Conservation (phyloP, 2,797 vertebrate species). For the Scomberomorus guttatus region DNA sequence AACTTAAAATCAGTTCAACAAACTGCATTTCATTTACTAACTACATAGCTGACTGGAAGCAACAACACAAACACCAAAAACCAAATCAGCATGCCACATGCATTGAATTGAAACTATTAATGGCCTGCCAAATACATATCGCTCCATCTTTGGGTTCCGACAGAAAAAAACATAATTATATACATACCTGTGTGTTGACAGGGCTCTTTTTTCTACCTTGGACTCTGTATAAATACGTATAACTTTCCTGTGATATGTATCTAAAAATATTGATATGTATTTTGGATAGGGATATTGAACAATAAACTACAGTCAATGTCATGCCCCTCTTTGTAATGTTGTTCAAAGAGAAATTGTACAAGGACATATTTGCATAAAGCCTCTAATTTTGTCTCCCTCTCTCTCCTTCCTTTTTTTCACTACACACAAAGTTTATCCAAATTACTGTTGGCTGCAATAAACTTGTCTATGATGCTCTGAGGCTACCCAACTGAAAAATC, state of each 20-base stretch:
- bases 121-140: not conserved
- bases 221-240: not conserved
- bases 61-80: not conserved
- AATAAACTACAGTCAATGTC: not conserved
- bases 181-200: slow-evolving; percentile 4
- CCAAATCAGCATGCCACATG: slow-evolving; percentile 22
- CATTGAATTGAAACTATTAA: not conserved
- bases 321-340: not conserved
- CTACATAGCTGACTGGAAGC: not conserved
- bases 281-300: not conserved
- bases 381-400: not conserved
- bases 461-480: not conserved
- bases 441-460: not conserved
- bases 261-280: not conserved
- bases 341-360: not conserved
- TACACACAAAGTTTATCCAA: not conserved
- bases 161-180: not conserved
- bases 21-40: not conserved
- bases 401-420: not conserved
- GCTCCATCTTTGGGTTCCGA: not conserved
- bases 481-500: not conserved
- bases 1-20: not conserved
- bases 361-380: slow-evolving; percentile 13
- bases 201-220: slow-evolving; percentile 9
- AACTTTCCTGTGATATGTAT: not conserved